Conservation (phyloP, 2,113 vertebrate species). For the Rallus limicola region DNA sequence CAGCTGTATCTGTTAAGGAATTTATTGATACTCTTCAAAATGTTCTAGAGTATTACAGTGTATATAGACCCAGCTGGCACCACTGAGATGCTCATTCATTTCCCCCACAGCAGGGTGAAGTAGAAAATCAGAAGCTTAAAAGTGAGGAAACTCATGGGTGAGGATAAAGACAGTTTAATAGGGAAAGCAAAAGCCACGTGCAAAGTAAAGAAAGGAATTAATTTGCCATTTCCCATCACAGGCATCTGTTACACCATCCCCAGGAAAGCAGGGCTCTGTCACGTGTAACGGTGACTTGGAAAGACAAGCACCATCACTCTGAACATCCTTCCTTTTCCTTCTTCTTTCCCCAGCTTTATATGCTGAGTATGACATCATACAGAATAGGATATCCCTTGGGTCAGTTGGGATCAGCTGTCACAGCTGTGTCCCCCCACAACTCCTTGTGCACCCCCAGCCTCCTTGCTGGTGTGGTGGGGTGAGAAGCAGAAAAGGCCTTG, state of each 20-base stretch:
- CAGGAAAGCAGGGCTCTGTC: not conserved
- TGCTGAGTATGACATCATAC: rapidly evolving
- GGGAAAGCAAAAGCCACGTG: not conserved
- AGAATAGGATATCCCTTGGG: no score
- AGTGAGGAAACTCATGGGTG: not conserved
- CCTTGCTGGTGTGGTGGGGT: rapidly evolving
- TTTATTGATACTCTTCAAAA: not conserved
- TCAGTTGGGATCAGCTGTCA: not conserved
- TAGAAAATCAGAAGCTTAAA: not conserved
- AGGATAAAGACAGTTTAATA: not conserved
- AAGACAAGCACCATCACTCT: rapidly evolving
- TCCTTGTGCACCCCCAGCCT: not conserved
- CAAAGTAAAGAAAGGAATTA: not conserved
- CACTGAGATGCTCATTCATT: not conserved
- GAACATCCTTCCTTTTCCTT: rapidly evolving
- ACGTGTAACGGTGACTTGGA: rapidly evolving
- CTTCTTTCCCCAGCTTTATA: not conserved
- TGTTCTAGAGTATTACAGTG: not conserved
- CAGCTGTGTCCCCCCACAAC: not conserved
- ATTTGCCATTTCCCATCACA: rapidly evolving
- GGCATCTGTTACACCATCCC: not conserved
- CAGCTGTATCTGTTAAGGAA: not conserved
- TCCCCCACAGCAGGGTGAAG: not conserved
- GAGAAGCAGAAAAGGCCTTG: not conserved
- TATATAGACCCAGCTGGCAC: no score